A percentile compares a stretch with the other conserved stretches of the same genome.
These are phyloP conservation scores for Gymnosoma rotundatum DNA, from an alignment of 2,888 invertebrate species.

Conservation along the genomic window DNA sequence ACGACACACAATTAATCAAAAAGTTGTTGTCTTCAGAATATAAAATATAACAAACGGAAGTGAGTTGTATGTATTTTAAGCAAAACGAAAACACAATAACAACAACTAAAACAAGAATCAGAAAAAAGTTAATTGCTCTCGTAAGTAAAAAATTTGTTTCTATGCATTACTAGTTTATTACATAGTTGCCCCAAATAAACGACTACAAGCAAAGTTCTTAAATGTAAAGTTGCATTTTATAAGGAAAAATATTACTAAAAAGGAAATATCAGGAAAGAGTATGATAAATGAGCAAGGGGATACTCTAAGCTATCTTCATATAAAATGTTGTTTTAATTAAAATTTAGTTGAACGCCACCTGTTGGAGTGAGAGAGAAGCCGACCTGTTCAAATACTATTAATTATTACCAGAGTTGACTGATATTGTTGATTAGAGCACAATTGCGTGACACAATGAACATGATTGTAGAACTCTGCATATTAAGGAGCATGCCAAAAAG, in stretches of 20 bases:
- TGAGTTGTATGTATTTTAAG: conserved; percentile 46
- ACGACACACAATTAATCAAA: conserved; percentile 68
- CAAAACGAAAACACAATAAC: conserved; percentile 20
- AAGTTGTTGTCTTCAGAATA: conserved; percentile 68
- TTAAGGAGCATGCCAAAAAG: no score
- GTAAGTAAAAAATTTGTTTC: conserved; percentile 54
- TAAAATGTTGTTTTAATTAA: neutral
- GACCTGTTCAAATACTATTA: no score
- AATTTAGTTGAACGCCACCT: neutral
- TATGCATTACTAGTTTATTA: conserved; percentile 28
- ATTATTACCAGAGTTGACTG: no score
- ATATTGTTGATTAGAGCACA: no score
- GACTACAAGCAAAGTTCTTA: neutral
- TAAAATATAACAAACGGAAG: conserved; percentile 69
- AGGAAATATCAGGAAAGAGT: neutral
- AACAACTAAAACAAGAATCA: neutral
- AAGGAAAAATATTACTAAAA: neutral
- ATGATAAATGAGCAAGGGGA: neutral
- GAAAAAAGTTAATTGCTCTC: conserved; percentile 59
- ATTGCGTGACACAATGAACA: no score
- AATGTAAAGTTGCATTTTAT: conserved; percentile 27
- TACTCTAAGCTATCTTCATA: neutral
- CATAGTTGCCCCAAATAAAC: neutral
- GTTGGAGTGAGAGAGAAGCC: no score
- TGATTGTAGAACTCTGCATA: no score